phyloP scores from a whole-genome alignment of 2,797 vertebrate species.

The Micropoecilia bifurca region DNA sequence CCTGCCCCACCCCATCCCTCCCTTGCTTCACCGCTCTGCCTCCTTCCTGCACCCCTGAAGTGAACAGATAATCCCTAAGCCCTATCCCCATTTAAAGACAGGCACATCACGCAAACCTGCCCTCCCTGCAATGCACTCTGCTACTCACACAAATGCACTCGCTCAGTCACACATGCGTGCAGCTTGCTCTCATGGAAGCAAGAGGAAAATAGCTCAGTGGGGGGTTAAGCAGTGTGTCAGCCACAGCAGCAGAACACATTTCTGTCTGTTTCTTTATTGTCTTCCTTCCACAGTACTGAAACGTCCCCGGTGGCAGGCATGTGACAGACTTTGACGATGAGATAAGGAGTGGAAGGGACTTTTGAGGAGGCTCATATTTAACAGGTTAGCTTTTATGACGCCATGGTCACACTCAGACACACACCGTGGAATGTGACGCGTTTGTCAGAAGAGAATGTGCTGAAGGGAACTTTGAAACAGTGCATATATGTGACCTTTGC shows the following conservation, averaged over 20 bases:
- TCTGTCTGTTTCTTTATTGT: conserved; percentile 16
- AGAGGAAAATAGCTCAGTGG: conserved; percentile 53
- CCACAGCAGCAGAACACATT: conserved; percentile 39
- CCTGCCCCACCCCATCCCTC: not conserved
- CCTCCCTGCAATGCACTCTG: conserved; percentile 55
- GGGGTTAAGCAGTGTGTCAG: conserved; percentile 55
- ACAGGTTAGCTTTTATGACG: conserved; percentile 31
- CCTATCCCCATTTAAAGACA: conserved; percentile 67
- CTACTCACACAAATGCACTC: conserved; percentile 27
- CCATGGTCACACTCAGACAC: conserved; percentile 38
- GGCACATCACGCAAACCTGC: conserved; percentile 73
- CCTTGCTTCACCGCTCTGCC: conserved; percentile 36
- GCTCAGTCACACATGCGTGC: conserved; percentile 44
- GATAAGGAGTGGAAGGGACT: conserved; percentile 39
- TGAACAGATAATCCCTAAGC: conserved; percentile 76
- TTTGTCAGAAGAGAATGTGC: conserved; percentile 32
- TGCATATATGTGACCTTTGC: not conserved
- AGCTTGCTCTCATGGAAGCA: conserved; percentile 40
- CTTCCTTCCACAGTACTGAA: conserved; percentile 16
- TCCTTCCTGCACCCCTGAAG: conserved; percentile 70
- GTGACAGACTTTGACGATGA: conserved; percentile 34
- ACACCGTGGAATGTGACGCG: conserved; percentile 29
- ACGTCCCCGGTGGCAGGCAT: conserved; percentile 41
- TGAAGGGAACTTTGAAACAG: conserved; percentile 21
- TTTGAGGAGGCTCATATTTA: conserved; percentile 35